A percentile compares a stretch with the other conserved stretches of the same genome.
phyloP scores from a whole-genome alignment of 2,113 vertebrate species.

The Apteryx mantelli region DNA sequence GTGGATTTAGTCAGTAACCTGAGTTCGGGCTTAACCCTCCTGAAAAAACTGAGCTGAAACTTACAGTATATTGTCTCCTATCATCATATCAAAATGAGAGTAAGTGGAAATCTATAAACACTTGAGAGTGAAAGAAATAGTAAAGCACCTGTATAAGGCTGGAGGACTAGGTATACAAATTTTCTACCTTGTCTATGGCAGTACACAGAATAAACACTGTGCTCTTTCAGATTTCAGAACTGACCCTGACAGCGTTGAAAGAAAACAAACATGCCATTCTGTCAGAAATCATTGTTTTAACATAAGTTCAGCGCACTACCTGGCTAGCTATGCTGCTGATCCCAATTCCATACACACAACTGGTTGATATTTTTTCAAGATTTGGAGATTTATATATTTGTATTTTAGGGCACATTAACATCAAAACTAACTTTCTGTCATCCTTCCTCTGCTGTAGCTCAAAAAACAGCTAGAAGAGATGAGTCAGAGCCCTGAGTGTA shows the following conservation, averaged over 20 bases:
- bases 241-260: background rate
- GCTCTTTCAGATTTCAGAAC: background rate
- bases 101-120: background rate
- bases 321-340: background rate
- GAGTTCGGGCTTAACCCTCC: background rate
- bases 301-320: background rate
- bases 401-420: too few species aligned
- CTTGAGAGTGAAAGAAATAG: background rate
- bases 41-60: background rate
- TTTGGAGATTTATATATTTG: too few species aligned
- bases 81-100: background rate
- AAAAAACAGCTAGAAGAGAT: too few species aligned
- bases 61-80: background rate
- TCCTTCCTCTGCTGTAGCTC: too few species aligned
- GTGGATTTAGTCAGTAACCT: background rate
- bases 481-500: too few species aligned
- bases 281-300: background rate
- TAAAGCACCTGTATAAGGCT: background rate
- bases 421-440: too few species aligned
- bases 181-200: background rate
- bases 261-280: background rate
- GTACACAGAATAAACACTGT: background rate
- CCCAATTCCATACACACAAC: background rate
- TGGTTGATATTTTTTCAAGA: background rate
- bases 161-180: background rate